Evolutionary conservation across 1,140 invertebrate genomes (phyloP).

Genomic region (Melitaea cinxia): DNA sequence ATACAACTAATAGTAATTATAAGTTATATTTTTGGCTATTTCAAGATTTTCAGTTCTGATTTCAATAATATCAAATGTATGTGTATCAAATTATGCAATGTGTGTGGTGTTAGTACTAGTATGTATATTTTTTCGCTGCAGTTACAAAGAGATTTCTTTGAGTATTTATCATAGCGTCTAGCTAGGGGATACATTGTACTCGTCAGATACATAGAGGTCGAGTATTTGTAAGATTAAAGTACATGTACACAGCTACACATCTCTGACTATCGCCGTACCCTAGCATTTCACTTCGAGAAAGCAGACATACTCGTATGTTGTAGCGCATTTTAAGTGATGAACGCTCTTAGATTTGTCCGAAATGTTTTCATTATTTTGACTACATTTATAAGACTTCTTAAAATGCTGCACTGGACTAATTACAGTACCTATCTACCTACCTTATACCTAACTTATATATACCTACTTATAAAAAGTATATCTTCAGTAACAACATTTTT

Average conservation of each 20-base stretch:
- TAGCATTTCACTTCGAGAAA: conserved; percentile 11
- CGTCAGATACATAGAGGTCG: conserved; percentile 2
- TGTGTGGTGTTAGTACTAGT: neutral
- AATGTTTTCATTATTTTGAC: neutral
- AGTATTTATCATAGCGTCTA: neutral
- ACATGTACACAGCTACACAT: conserved; percentile 12
- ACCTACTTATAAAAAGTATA: too few relatives aligned
- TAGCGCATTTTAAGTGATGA: conserved; percentile 7
- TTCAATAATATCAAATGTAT: too few relatives aligned
- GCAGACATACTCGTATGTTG: conserved; percentile 7
- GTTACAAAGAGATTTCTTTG: neutral
- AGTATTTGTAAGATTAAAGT: conserved; percentile 11
- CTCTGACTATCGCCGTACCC: conserved; percentile 1
- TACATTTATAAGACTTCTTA: too few relatives aligned
- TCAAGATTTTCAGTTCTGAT: too few relatives aligned
- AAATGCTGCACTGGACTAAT: too few relatives aligned
- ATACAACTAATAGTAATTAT: too few relatives aligned
- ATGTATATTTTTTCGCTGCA: neutral
- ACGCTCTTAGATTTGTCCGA: neutral
- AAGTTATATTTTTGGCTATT: too few relatives aligned
- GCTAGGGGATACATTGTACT: neutral
- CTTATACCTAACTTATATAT: too few relatives aligned
- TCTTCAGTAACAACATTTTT: too few relatives aligned
- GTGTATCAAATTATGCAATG: too few relatives aligned
- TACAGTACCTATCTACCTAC: too few relatives aligned